A percentile compares a stretch with the other conserved stretches of the same genome.
These are phyloP conservation scores for Pseudomyrmex gracilis DNA, from an alignment of 1,140 invertebrate genomes.

Conservation along the genomic window DNA sequence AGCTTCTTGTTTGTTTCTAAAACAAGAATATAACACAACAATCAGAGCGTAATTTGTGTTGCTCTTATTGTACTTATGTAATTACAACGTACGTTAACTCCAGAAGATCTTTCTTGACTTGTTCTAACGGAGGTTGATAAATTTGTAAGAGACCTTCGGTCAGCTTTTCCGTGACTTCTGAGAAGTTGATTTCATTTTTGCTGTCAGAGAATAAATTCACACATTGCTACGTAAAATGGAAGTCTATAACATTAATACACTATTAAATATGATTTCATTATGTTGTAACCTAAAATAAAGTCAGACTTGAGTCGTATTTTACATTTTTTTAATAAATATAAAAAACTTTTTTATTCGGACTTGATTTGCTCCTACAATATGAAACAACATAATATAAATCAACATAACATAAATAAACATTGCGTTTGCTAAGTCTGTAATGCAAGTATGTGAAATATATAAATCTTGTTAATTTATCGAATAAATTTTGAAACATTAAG, in stretches of 20 bases:
- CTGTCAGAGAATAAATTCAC: slow-evolving; percentile 66
- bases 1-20: slow-evolving; percentile 81
- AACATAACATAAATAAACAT: too few species aligned
- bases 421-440: too few species aligned
- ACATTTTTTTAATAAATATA: background rate
- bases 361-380: too few species aligned
- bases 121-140: slow-evolving; percentile 79
- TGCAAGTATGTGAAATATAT: too few species aligned
- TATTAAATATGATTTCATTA: background rate
- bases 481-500: background rate
- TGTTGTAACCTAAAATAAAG: background rate
- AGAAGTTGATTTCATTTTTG: slow-evolving; percentile 67
- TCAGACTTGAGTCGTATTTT: background rate
- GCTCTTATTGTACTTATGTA: slow-evolving; percentile 1
- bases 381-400: too few species aligned
- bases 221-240: slow-evolving; percentile 17
- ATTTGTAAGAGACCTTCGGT: slow-evolving; percentile 78
- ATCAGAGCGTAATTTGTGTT: background rate
- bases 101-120: slow-evolving; percentile 79
- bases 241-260: background rate
- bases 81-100: slow-evolving; percentile 80
- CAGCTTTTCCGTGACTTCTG: slow-evolving; percentile 77
- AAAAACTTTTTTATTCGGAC: too few species aligned
- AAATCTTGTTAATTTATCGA: too few species aligned
- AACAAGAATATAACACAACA: slow-evolving; percentile 43